Evolutionary conservation across 2,797 vertebrate genomes (phyloP).

Genomic region (Danio choprae): DNA sequence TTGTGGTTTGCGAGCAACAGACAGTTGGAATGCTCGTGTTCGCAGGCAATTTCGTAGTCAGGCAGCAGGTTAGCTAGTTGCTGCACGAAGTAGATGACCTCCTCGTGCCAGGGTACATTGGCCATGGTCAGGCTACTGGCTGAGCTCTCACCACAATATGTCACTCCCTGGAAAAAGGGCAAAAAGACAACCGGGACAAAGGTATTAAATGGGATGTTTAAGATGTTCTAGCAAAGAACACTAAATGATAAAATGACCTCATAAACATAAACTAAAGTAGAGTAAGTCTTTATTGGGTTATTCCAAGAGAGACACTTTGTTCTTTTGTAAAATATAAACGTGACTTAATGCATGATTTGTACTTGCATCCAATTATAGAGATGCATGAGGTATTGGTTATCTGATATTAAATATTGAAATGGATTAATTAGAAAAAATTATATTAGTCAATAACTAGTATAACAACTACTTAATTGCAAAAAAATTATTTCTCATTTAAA

Average conservation of each 20-base stretch:
- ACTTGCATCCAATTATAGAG: too few relatives aligned
- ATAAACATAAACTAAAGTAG: not conserved
- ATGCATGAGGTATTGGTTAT: too few relatives aligned
- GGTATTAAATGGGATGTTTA: not conserved
- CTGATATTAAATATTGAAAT: too few relatives aligned
- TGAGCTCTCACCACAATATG: conserved; percentile 92
- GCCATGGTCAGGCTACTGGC: conserved; percentile 96
- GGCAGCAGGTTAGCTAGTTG: conserved; percentile 85
- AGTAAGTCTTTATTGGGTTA: not conserved
- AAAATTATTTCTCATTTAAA: too few relatives aligned
- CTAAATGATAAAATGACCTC: not conserved
- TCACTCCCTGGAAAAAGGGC: conserved; percentile 83
- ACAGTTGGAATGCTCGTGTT: conserved; percentile 95
- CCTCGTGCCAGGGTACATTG: conserved; percentile 95
- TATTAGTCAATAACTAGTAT: too few relatives aligned
- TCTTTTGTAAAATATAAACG: not conserved
- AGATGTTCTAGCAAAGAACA: not conserved
- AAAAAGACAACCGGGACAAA: not conserved
- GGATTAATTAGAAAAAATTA: too few relatives aligned
- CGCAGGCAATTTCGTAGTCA: conserved; percentile 88
- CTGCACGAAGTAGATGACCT: conserved; percentile 87
- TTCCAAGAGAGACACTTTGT: not conserved
- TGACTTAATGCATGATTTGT: too few relatives aligned
- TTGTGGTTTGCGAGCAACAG: conserved; percentile 89
- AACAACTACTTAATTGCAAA: too few relatives aligned